Conservation (phyloP, 1,140 invertebrate genomes). For the Lamellibrachia luymesi region DNA sequence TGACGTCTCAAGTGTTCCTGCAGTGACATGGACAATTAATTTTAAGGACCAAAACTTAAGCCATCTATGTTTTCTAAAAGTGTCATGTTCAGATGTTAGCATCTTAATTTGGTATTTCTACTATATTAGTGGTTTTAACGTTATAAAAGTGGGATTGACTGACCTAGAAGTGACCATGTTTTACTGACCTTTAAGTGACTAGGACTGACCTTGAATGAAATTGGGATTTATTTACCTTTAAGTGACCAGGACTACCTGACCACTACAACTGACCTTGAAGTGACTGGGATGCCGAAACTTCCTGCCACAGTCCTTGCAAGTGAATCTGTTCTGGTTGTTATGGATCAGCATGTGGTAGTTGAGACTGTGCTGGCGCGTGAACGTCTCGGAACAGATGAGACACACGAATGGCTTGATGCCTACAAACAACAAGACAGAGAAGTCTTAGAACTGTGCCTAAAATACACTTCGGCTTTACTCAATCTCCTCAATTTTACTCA, state of each 20-base stretch:
- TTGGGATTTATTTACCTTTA: background rate
- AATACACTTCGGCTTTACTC: too few relatives aligned
- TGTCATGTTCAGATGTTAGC: background rate
- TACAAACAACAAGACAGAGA: constrained; percentile 34
- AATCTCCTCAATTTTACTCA: too few relatives aligned
- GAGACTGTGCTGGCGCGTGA: constrained; percentile 68
- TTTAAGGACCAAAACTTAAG: background rate
- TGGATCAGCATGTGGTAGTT: constrained; percentile 72
- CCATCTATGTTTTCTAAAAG: background rate
- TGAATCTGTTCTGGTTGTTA: constrained; percentile 67
- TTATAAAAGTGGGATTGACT: too few relatives aligned
- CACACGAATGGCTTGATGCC: constrained; percentile 70
- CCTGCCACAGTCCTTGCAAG: constrained; percentile 65
- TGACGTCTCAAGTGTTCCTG: constrained; percentile 66
- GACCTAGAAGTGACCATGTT: too few relatives aligned
- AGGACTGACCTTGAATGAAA: background rate
- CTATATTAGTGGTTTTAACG: too few relatives aligned
- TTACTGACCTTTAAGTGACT: background rate
- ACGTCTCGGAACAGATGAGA: constrained; percentile 65
- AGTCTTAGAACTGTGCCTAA: background rate
- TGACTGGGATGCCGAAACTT: constrained; percentile 71
- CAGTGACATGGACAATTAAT: background rate
- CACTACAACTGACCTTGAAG: constrained; percentile 57
- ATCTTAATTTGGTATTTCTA: too few relatives aligned
- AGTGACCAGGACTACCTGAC: background rate